phyloP scores from a whole-genome alignment of 1,140 invertebrate species.

The Drosophila takahashii region DNA sequence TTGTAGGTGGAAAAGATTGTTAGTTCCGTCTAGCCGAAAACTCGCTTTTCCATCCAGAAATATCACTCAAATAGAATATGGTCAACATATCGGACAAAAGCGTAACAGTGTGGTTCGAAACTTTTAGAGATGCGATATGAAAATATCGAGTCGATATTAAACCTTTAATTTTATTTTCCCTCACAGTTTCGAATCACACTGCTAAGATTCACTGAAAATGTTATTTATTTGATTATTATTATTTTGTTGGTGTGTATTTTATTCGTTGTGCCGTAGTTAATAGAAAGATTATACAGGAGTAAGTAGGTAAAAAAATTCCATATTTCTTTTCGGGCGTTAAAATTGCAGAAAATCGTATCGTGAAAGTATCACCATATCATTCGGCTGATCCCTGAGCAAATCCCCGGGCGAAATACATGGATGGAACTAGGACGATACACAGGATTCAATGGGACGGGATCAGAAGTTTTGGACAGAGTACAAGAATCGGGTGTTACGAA shows the following conservation, averaged over 20 bases:
- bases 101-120: background rate
- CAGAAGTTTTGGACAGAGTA: slow-evolving; percentile 2
- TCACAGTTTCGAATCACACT: no score
- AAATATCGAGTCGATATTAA: no score
- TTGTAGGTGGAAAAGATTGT: background rate
- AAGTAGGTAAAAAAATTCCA: slow-evolving; percentile 5
- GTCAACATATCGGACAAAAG: slow-evolving; percentile 7
- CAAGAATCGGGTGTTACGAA: slow-evolving; percentile 8
- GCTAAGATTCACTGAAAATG: slow-evolving; percentile 23
- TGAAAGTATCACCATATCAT: slow-evolving; percentile 62
- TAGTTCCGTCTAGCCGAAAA: slow-evolving; percentile 24
- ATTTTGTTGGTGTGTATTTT: slow-evolving; percentile 20
- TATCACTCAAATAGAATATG: background rate
- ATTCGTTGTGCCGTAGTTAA: slow-evolving; percentile 44
- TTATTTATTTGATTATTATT: slow-evolving; percentile 19
- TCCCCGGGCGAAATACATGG: background rate
- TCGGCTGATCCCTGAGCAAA: slow-evolving; percentile 10
- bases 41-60: slow-evolving; percentile 6
- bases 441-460: slow-evolving; percentile 6
- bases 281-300: slow-evolving; percentile 26
- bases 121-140: background rate
- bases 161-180: no score
- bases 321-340: slow-evolving; percentile 69
- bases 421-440: slow-evolving; percentile 27
- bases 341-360: slow-evolving; percentile 84